Evolutionary conservation across 2,888 invertebrate genomes (phyloP), one percentile per base, ranked within the genome.

Genomic region (Muschampia plurimacula): DNA sequence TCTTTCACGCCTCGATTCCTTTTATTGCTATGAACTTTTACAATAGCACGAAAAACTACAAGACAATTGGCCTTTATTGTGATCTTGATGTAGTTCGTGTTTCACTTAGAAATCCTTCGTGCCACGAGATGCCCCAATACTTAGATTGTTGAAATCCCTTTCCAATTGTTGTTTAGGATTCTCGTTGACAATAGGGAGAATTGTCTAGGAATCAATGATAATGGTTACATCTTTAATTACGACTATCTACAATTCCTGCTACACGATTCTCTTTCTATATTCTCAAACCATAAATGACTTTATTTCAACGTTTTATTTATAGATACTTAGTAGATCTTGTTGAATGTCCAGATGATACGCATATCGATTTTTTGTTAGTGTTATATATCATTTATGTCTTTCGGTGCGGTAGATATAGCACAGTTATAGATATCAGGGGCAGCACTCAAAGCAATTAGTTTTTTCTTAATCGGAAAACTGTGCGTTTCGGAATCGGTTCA

Each of bases 11-110:
- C 12, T n/a, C 4, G 39, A 63, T 52, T 39, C 41, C 49, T 15
- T 8, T 59, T 59, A 44, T 46, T 49, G 46, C 63, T 15, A 39
- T 55, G 22, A 63, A 63, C 39, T 41, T 39, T 63, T 55, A 46
- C 41, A 44, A 55, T 32, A 64, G 39, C 57, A 64, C 62, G 62
- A 55, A 64, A 32, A 28, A 64, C 65, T 65, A 22, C 32, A 62
- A 60, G 39, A 69, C 65, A 70, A 70, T 70, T 59, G 57, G 70
- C 65, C 22, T 69, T 65, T 65, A 70, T 65, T 59, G 65, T 70
- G 59, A 70, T 70, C 65, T 65, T 65, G 57, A 69, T 69, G 63
- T 55, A 59, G 57, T 70, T 70, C 65, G 70, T 70, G 70, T 64
- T 69, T 41, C 57, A 28, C 36, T 68, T 60, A 13, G 62, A 69